Conservation (phyloP, 2,888 invertebrate species). For the Baronia brevicornis region DNA sequence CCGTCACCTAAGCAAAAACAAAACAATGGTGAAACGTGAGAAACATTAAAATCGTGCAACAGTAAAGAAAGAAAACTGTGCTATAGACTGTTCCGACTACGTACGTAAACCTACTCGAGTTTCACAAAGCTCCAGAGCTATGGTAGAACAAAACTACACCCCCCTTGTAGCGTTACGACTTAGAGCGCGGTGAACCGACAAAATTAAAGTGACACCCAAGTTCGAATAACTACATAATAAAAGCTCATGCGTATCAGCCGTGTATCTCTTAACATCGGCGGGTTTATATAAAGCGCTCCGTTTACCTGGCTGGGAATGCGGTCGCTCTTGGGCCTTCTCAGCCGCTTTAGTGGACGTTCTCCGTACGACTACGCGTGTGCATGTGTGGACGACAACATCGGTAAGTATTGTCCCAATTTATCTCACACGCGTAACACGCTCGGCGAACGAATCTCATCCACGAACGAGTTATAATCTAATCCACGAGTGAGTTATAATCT, state of each 20-base stretch:
- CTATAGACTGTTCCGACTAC: constrained; percentile 46
- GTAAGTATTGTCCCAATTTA: constrained; percentile 54
- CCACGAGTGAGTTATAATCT: constrained; percentile 8
- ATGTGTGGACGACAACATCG: constrained; percentile 74
- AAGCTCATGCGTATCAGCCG: constrained; percentile 64
- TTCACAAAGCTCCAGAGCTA: constrained; percentile 24
- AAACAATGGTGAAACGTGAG: constrained; percentile 36
- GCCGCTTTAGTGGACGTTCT: constrained; percentile 76
- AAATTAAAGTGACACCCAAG: constrained; percentile 42
- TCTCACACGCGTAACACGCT: constrained; percentile 40
- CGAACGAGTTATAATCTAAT: constrained; percentile 7
- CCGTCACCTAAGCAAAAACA: constrained; percentile 45
- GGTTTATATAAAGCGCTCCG: constrained; percentile 59
- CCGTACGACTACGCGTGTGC: constrained; percentile 75
- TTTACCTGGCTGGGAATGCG: constrained; percentile 76
- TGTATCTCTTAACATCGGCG: constrained; percentile 50
- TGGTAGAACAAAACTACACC: constrained; percentile 35
- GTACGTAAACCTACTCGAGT: constrained; percentile 18
- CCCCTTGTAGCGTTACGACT: constrained; percentile 22
- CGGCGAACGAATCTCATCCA: constrained; percentile 37
- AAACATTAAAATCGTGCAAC: constrained; percentile 52
- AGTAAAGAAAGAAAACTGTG: constrained; percentile 49
- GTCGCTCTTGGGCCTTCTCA: constrained; percentile 75
- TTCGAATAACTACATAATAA: constrained; percentile 42
- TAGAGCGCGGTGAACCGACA: constrained; percentile 57